Percentiles rank a stretch among this genome's conserved stretches.
Conservation (phyloP, 1,140 invertebrate species). For the Medauroidea extradentata region DNA sequence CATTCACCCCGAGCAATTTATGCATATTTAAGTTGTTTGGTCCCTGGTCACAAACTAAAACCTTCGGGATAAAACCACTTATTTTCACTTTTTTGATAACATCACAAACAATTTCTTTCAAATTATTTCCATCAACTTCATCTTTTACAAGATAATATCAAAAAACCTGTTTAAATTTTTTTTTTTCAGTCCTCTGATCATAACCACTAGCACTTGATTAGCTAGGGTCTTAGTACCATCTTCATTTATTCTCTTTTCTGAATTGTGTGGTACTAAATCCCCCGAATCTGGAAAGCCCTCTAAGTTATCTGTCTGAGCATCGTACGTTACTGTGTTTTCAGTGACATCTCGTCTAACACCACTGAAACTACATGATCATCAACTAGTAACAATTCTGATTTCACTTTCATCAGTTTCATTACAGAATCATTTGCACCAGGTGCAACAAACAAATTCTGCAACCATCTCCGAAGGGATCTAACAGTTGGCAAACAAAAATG, state of each 20-base stretch:
- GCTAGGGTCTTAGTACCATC: neutral
- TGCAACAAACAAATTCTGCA: neutral
- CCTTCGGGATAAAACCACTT: neutral
- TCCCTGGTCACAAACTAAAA: constrained; percentile 5
- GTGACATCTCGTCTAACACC: constrained; percentile 5
- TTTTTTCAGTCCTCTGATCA: too few relatives aligned
- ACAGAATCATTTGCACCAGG: neutral
- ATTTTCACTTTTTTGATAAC: neutral
- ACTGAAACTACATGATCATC: neutral
- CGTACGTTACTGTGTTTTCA: neutral
- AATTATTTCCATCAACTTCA: neutral
- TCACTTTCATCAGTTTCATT: neutral
- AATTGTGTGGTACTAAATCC: neutral
- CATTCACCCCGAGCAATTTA: neutral
- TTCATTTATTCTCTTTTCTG: neutral
- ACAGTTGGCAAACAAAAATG: constrained; percentile 1
- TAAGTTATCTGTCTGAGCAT: neutral
- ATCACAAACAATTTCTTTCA: neutral
- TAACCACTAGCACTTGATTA: too few relatives aligned
- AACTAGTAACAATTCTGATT: neutral
- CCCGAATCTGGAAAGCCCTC: neutral
- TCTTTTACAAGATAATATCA: neutral
- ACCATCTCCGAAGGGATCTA: neutral
- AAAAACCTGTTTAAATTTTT: neutral
- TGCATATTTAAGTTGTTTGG: neutral